Conservation (phyloP, 2,113 vertebrate species). For the Corvus cornix region DNA sequence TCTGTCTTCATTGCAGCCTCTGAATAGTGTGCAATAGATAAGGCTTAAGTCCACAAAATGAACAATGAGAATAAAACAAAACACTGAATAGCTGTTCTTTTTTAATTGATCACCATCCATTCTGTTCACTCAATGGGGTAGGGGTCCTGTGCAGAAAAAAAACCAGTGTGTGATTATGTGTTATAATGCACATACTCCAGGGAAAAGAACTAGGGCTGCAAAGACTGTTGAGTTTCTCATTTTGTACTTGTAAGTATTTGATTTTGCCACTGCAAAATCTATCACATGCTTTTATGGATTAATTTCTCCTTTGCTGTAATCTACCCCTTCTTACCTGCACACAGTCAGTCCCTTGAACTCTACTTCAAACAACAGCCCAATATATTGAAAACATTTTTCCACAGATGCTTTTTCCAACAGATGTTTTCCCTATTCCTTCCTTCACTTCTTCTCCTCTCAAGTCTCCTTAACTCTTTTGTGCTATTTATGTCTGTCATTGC, state of each 20-base stretch:
- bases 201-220: not conserved
- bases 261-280: not conserved
- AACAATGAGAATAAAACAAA: conserved; percentile 44
- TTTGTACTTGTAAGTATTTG: not conserved
- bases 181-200: not conserved
- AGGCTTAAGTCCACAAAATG: conserved; percentile 36
- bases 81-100: conserved; percentile 35
- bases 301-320: not conserved
- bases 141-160: conserved; percentile 6
- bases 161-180: not conserved
- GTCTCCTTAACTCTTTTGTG: not conserved
- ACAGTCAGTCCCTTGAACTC: not conserved
- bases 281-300: not conserved
- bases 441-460: not conserved
- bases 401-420: not conserved
- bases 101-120: conserved; percentile 46
- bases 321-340: not conserved
- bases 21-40: conserved; percentile 42
- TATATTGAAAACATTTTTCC: not conserved
- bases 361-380: not conserved
- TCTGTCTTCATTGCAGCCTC: conserved; percentile 33
- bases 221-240: not conserved
- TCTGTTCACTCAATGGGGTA: conserved; percentile 2
- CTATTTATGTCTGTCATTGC: not conserved
- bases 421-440: not conserved